Evolutionary conservation across 2,113 vertebrate genomes (phyloP).

Genomic region (Halichoeres trimaculatus): DNA sequence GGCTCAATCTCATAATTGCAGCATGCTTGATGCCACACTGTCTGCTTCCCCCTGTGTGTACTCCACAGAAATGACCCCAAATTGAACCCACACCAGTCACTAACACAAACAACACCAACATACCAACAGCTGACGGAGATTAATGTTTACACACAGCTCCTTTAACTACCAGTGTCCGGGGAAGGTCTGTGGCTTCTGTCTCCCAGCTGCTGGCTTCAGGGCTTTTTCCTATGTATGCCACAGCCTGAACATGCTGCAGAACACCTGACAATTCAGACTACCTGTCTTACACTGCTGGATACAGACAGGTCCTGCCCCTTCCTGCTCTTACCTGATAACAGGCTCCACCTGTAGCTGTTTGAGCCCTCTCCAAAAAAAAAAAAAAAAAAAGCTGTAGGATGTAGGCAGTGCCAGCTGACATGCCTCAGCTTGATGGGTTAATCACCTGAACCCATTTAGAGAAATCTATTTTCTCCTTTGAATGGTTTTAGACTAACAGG

Average conservation of each 20-base stretch:
- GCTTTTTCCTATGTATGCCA: constrained; percentile 53
- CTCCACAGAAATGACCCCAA: constrained; percentile 24
- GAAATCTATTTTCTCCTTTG: background rate
- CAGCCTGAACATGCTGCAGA: constrained; percentile 30
- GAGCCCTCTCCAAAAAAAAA: background rate
- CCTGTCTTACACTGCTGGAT: constrained; percentile 4
- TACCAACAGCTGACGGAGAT: constrained; percentile 6
- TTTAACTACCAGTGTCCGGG: constrained; percentile 11
- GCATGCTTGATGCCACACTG: constrained; percentile 2
- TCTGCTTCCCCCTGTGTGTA: constrained; percentile 2
- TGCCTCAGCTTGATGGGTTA: constrained; percentile 63
- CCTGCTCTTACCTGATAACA: constrained; percentile 6
- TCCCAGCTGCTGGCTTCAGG: constrained; percentile 55
- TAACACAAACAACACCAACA: background rate
- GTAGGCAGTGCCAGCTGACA: constrained; percentile 46
- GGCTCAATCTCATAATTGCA: constrained; percentile 51
- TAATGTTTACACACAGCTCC: constrained; percentile 34
- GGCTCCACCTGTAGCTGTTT: constrained; percentile 17
- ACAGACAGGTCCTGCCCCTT: background rate
- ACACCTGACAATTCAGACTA: constrained; percentile 69
- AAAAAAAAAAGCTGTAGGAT: constrained; percentile 39
- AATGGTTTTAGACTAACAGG: constrained; percentile 1
- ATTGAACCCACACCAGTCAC: constrained; percentile 9
- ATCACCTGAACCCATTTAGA: constrained; percentile 26
- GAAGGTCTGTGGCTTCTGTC: constrained; percentile 43